Evolutionary conservation across 2,888 invertebrate species (phyloP).

Genomic region (Ochropleura plecta): DNA sequence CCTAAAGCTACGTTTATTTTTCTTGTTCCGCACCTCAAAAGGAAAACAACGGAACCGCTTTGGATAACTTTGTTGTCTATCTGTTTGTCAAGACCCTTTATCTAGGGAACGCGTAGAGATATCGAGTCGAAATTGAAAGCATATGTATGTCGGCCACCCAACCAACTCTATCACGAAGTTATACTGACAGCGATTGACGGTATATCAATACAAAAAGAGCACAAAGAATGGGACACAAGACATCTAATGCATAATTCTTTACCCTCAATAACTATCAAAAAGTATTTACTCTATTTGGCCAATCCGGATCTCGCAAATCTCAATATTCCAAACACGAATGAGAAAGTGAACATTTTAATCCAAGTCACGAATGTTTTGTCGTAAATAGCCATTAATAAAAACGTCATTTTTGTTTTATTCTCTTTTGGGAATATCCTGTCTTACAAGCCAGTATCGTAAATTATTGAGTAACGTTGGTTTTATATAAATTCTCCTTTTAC

Average conservation of each 20-base stretch:
- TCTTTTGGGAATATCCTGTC: slow-evolving; percentile 56
- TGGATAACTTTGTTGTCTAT: too few species aligned
- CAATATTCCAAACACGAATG: slow-evolving; percentile 61
- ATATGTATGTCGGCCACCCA: too few species aligned
- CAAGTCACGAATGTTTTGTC: slow-evolving; percentile 61
- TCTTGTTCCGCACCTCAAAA: too few species aligned
- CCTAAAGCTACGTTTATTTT: too few species aligned
- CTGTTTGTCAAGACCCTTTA: too few species aligned
- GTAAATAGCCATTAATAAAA: slow-evolving; percentile 63
- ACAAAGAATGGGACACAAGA: background rate
- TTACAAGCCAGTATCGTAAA: slow-evolving; percentile 44
- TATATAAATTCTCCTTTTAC: slow-evolving; percentile 32
- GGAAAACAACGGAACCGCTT: too few species aligned
- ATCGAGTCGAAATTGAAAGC: too few species aligned
- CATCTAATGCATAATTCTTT: slow-evolving; percentile 7
- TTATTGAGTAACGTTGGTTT: slow-evolving; percentile 40
- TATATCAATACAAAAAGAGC: background rate
- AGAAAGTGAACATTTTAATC: slow-evolving; percentile 63
- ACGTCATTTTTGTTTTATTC: slow-evolving; percentile 55
- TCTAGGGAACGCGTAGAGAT: too few species aligned
- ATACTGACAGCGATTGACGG: background rate
- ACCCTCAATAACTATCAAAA: background rate
- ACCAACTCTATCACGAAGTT: background rate
- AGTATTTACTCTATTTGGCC: slow-evolving; percentile 6
- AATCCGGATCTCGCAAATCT: slow-evolving; percentile 47